Evolutionary conservation across 2,113 vertebrate genomes (phyloP), one percentile per base, ranked within the genome.

Genomic region (Canis aureus): DNA sequence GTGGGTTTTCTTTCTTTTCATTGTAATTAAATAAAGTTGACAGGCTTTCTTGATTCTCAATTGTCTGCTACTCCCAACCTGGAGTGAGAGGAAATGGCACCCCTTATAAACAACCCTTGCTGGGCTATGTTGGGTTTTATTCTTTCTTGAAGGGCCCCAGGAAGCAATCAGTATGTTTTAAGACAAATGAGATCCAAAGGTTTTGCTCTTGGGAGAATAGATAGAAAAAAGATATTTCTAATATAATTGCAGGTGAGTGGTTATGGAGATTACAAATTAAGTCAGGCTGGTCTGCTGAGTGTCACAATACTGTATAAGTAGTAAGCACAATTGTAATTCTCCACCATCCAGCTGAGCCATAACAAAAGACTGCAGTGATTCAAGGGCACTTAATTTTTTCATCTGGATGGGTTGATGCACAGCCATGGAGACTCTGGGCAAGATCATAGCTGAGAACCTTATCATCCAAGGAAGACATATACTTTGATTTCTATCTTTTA

Each of bases 1-100:
- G 98, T 98, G 97, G 76, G 66, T 98, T 98, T 98, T 98, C 97
- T 98, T 98, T 97, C 96, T 98, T 98, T 96, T 98, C 94, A 97
- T 96, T 98, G 98, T 96, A 98, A 98, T 99, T 98, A 97, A 98
- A 98, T 98, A 87, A 97, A 98, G 97, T 98, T 97, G 97, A 95
- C 79, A 97, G 97, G 20, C 35, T 87, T 96, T 84, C 92, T 85
- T 89, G 87, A 94, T 85, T 97, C 32, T n/a, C 78, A 67, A 0
- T 13, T 69, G 80, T 78, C 91, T 81, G 0, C 51, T 76, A 53
- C 27, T 80, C 1, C 10, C 1, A 69, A 0, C 38, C 66, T 55
- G 0, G 59, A 59, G 60, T 17, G n/a, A 96, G 64, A 80, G 69
- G 12, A 53, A 85, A 49, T 0, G 78, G 13, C 1, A 62, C 64